These are phyloP conservation scores for Parnassius apollo DNA, from an alignment of 2,888 invertebrate genomes.

Conservation along the genomic window DNA sequence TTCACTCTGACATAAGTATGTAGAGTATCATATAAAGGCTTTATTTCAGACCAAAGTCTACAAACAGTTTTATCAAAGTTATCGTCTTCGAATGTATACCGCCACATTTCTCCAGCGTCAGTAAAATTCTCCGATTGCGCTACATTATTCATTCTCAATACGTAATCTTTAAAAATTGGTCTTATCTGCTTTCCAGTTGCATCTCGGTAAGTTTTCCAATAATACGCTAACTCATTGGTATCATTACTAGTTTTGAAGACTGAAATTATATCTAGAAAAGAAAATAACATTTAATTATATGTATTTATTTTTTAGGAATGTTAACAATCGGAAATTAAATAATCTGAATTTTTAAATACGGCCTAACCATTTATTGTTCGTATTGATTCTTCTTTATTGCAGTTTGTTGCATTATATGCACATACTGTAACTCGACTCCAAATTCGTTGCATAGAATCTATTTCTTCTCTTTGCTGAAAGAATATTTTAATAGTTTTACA, in stretches of 20 bases:
- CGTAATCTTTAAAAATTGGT: conserved; percentile 81
- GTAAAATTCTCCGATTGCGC: conserved; percentile 77
- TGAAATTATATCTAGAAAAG: conserved; percentile 59
- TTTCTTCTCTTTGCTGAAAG: conserved; percentile 71
- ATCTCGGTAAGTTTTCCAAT: conserved; percentile 85
- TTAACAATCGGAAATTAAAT: background rate
- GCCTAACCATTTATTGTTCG: conserved; percentile 69
- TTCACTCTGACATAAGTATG: conserved; percentile 83
- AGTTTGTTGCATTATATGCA: conserved; percentile 55
- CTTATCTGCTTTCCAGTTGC: conserved; percentile 83
- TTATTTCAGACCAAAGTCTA: conserved; percentile 80
- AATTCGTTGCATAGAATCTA: conserved; percentile 71
- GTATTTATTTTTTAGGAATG: no score
- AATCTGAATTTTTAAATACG: background rate
- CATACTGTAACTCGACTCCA: conserved; percentile 74
- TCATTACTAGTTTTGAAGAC: conserved; percentile 76
- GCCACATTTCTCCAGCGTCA: conserved; percentile 74
- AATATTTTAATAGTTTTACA: background rate
- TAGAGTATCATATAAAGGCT: conserved; percentile 83
- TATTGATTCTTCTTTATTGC: conserved; percentile 56
- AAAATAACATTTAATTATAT: background rate
- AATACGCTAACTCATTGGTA: conserved; percentile 82
- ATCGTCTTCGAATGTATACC: conserved; percentile 68
- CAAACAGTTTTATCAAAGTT: conserved; percentile 66
- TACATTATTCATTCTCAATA: conserved; percentile 82